phyloP scores from a whole-genome alignment of 2,797 vertebrate species.

The Phrynocephalus vlangalii region DNA sequence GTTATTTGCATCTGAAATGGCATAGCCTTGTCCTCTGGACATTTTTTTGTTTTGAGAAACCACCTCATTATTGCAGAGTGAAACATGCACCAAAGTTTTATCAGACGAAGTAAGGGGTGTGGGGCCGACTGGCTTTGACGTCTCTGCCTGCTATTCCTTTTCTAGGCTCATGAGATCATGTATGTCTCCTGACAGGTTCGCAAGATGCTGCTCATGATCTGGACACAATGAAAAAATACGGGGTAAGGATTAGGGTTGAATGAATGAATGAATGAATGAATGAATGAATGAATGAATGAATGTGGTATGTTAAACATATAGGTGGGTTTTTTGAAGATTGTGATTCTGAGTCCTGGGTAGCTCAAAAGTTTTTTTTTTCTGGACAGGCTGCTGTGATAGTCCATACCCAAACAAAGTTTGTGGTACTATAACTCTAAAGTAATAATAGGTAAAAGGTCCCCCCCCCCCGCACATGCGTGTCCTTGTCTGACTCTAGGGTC shows the following conservation, averaged over 20 bases:
- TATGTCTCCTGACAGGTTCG: constrained; percentile 81
- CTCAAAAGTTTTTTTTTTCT: too few species aligned
- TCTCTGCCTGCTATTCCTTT: background rate
- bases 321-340: background rate
- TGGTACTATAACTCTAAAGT: too few species aligned
- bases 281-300: too few species aligned
- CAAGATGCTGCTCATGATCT: constrained; percentile 94
- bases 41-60: too few species aligned
- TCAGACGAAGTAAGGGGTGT: background rate
- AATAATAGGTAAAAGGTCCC: too few species aligned
- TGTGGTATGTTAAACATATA: accelerated
- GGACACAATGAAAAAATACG: constrained; percentile 85
- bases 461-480: too few species aligned
- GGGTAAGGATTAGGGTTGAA: constrained; percentile 78
- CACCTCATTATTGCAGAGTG: background rate
- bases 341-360: background rate
- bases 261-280: background rate
- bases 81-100: background rate
- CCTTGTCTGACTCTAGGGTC: too few species aligned
- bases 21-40: too few species aligned
- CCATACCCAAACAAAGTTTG: too few species aligned
- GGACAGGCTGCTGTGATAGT: too few species aligned
- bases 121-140: background rate
- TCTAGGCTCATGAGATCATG: background rate
- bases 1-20: too few species aligned